Conservation (phyloP, 2,797 vertebrate species). For the Orestias chungarensis region DNA sequence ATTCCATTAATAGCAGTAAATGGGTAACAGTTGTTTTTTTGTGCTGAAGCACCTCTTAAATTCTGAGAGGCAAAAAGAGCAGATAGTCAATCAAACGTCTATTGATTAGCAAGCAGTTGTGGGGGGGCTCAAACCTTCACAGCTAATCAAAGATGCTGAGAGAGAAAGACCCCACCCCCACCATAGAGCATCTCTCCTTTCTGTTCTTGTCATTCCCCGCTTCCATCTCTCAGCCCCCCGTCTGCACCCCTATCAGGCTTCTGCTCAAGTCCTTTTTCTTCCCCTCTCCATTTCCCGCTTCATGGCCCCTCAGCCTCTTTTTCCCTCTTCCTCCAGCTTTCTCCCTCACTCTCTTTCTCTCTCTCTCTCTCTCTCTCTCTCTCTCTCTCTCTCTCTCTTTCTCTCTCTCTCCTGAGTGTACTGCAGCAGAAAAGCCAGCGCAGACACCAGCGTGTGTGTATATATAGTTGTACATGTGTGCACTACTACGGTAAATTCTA, state of each 20-base stretch:
- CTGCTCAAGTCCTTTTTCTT: conserved; percentile 38
- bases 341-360: conserved; percentile 52
- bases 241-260: conserved; percentile 33
- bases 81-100: conserved; percentile 74
- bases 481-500: conserved; percentile 49
- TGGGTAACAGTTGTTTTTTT: conserved; percentile 1
- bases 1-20: conserved; percentile 20
- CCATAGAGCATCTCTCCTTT: conserved; percentile 40
- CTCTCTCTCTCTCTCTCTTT: conserved; percentile 45
- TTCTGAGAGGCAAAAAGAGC: conserved; percentile 46
- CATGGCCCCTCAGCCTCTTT: conserved; percentile 46
- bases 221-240: conserved; percentile 15
- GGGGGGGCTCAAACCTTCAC: conserved; percentile 51
- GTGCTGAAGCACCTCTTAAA: background rate
- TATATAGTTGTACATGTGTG: conserved; percentile 55
- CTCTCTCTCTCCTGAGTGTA: conserved; percentile 60
- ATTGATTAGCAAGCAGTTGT: conserved; percentile 56
- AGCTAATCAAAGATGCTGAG: conserved; percentile 72
- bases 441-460: conserved; percentile 69
- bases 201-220: conserved; percentile 42
- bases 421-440: conserved; percentile 80
- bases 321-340: conserved; percentile 57
- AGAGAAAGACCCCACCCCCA: conserved; percentile 66
- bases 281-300: conserved; percentile 65
- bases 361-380: conserved; percentile 51